Base-by-base conservation (phyloP, 2,113 vertebrate species). In the Lamprologus lemairii region DNA sequence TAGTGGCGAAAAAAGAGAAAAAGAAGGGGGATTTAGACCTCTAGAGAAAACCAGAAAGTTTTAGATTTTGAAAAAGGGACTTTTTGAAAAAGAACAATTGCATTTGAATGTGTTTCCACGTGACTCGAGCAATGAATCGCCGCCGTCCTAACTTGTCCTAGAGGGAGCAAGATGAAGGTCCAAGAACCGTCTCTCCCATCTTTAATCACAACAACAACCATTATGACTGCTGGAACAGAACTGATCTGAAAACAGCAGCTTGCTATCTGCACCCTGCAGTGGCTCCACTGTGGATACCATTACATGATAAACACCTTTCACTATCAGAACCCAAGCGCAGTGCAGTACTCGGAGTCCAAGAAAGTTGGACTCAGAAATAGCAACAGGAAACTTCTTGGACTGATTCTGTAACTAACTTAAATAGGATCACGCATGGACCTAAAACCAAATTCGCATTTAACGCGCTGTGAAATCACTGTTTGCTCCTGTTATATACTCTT, bases 291-390 rank as follows among this genome's bases (percentile, higher is more conserved):
- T 94, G 95, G 93, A 94, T 92, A 94, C 93, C 91, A 91, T 88
- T 92, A 89, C 89, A 87, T 87, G 94, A 95, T 95, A 94, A 95
- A 95, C 94, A 95, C 92, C 92, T 94, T 94, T 91, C 87, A 89
- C 92, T 93, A 92, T 95, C 92, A 86, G 79, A 91, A 87, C 89
- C 84, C 73, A 87, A 85, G 85, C 80, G 55, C 87, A 88, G 80
- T 60, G 83, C 92, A 87, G 79, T 51, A 85, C 88, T 90, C 49
- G 3, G 19, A 83, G 60, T 89, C 86, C 88, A 90, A 81, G 88
- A 94, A 94, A 95, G 92, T 95, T 93, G 75, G 68, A 78, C 84
- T 90, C 60, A 42, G 31, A 91, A 86, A 93, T 85, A 53, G 80
- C 86, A 86, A 42, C 75, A 51, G 81, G 35, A 88, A 94, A 93